Conservation (phyloP, 2,113 vertebrate species). For the Astur gentilis region DNA sequence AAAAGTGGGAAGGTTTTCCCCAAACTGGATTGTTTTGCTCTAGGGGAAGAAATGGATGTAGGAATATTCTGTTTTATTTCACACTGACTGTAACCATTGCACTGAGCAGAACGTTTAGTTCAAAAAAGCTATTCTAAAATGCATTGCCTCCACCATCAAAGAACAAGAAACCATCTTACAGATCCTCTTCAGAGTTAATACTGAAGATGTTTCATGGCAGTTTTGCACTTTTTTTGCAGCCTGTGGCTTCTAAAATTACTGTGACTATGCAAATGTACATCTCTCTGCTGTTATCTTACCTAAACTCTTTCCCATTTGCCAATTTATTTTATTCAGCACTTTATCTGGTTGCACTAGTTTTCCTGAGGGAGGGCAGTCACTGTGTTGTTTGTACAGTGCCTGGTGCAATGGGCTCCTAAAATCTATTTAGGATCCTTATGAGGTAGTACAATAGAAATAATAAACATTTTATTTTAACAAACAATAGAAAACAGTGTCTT, state of each 20-base stretch:
- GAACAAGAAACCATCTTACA: neutral
- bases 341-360: neutral
- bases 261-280: neutral
- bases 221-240: neutral
- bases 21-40: neutral
- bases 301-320: neutral
- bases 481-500: neutral
- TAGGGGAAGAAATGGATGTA: neutral
- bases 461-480: neutral
- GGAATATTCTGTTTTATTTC: neutral
- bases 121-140: neutral
- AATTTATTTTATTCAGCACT: neutral
- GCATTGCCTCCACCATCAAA: neutral
- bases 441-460: conserved; percentile 14
- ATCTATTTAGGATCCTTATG: neutral
- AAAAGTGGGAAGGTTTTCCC: neutral
- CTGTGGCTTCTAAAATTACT: neutral
- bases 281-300: neutral
- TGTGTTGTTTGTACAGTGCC: neutral
- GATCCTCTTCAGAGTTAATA: neutral
- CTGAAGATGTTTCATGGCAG: neutral
- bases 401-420: neutral
- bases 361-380: neutral
- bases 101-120: neutral
- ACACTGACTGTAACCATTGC: neutral